Evolutionary conservation across 2,113 vertebrate species (phyloP).

Genomic region (Fregetta grallaria): DNA sequence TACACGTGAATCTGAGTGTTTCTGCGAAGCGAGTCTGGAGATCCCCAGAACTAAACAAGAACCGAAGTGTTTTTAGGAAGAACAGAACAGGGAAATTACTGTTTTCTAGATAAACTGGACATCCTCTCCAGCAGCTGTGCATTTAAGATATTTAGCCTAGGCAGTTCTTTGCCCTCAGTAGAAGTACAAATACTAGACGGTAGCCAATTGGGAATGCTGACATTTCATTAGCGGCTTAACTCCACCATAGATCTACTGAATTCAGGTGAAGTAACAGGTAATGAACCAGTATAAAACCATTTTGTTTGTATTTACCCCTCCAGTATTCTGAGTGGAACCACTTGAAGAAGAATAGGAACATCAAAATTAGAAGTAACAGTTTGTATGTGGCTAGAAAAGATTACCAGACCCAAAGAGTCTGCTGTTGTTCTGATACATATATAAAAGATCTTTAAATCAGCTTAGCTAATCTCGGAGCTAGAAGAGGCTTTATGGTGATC

Average conservation of each 20-base stretch:
- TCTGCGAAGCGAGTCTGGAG: neutral
- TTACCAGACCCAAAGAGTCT: neutral
- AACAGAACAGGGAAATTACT: neutral
- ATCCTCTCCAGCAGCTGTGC: neutral
- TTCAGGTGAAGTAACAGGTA: neutral
- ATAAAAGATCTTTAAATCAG: neutral
- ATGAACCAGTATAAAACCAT: neutral
- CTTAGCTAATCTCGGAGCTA: neutral
- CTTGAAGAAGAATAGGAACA: neutral
- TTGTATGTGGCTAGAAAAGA: neutral
- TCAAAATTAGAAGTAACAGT: neutral
- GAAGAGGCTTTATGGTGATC: neutral
- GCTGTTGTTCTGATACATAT: neutral
- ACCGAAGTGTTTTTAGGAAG: neutral
- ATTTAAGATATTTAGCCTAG: fast-evolving
- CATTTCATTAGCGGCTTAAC: neutral
- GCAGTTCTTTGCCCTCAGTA: neutral
- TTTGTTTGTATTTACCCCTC: neutral
- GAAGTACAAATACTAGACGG: neutral
- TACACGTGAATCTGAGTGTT: neutral
- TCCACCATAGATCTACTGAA: neutral
- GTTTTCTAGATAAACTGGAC: neutral
- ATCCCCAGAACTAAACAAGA: neutral
- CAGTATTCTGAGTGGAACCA: neutral
- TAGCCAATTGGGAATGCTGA: neutral